Base-by-base conservation (phyloP, 2,113 vertebrate species). In the Himantopus leucocephalus region DNA sequence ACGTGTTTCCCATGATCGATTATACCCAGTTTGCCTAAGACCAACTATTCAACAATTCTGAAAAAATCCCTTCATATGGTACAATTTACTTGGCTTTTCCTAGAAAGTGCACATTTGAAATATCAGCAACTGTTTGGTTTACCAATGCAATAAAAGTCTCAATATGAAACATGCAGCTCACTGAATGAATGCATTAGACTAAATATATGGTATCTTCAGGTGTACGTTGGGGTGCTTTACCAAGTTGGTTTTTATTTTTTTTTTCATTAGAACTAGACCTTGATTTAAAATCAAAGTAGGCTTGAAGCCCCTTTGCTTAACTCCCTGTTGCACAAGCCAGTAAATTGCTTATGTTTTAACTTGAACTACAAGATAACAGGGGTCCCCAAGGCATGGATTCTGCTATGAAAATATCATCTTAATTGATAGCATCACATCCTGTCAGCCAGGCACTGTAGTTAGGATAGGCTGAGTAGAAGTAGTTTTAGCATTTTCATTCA, bases 201-300 rank as follows among this genome's bases (percentile, higher is more conserved):
- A 98, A 92, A 95, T 78, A 97, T 96, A 88, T 98, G 99, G 99
- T 99, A 99, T 99, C 99, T 99, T 99, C 99, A 99, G 99, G 99
- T 99, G 99, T 99, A 98, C 99, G 98, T 98, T 98, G 99, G 99
- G 98, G 98, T 99, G 99, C 99, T 98, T 98, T 98, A 98, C 98
- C 97, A 98, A 98, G 97, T 98, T 95, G 98, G 94, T 30, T 97
- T 73, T 95, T 41, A 96, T 98, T 98, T 20, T 35, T 78, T 66
- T 97, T 95, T 98, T 98, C 98, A 98, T 98, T 98, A 98, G 98
- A 98, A 96, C 94, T 96, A 98, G 98, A 99, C 99, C 99, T 98
- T 99, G 98, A 98, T 99, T 98, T 98, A 98, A 98, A 99, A 98
- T 99, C 99, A 98, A 99, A 99, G 98, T 96, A 98, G 98, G 99